phyloP scores from a whole-genome alignment of 2,888 invertebrate genomes.

The Ophonus ardosiacus region DNA sequence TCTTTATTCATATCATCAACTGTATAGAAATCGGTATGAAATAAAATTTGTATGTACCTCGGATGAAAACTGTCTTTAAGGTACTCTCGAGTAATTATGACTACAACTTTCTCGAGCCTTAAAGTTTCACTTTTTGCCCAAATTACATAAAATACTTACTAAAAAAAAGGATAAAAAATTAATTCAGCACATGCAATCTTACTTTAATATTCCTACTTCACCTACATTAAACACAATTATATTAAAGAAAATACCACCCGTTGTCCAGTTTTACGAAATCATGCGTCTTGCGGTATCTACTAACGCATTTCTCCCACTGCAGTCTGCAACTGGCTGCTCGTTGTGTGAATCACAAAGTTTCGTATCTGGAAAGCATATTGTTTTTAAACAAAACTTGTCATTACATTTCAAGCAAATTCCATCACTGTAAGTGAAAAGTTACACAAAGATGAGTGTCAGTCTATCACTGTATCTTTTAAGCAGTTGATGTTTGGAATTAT shows the following conservation, averaged over 20 bases:
- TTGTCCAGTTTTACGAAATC: not conserved
- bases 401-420: constrained; percentile 54
- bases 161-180: too few relatives aligned
- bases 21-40: too few relatives aligned
- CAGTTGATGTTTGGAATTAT: constrained; percentile 4
- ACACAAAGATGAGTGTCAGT: constrained; percentile 38
- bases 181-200: not conserved
- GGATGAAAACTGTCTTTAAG: too few relatives aligned
- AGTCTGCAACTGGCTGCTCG: not conserved
- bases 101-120: too few relatives aligned
- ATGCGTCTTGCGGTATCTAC: constrained; percentile 17
- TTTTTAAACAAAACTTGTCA: constrained; percentile 46
- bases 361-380: constrained; percentile 1
- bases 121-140: too few relatives aligned
- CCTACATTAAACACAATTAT: not conserved
- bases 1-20: too few relatives aligned
- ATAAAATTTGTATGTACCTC: too few relatives aligned
- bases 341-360: constrained; percentile 38
- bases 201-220: not conserved
- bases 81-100: too few relatives aligned
- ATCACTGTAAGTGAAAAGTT: constrained; percentile 56
- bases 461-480: not conserved
- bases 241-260: not conserved
- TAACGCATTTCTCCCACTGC: constrained; percentile 21
- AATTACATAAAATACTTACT: too few relatives aligned